These are phyloP conservation scores for Notiomystis cincta DNA, from an alignment of 2,113 vertebrate species.

Conservation along the genomic window DNA sequence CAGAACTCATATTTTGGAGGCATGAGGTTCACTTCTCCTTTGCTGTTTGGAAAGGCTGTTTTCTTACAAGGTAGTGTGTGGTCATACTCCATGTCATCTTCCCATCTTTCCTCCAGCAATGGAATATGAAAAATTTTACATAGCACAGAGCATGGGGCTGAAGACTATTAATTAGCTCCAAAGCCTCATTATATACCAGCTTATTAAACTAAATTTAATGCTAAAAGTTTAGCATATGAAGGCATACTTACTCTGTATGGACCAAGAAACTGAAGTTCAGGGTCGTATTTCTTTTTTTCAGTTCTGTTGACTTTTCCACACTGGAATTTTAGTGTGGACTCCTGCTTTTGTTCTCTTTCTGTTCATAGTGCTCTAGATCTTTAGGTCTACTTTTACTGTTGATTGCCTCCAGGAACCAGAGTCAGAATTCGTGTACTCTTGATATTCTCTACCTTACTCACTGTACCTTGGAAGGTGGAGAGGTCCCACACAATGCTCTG, in stretches of 20 bases:
- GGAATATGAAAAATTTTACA: not conserved
- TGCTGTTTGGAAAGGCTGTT: not conserved
- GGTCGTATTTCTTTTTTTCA: not conserved
- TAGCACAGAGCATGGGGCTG: not conserved
- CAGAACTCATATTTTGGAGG: accelerated
- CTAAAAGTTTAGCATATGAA: not conserved
- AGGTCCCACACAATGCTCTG: not conserved
- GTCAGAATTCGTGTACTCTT: not conserved
- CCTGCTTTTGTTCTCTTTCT: not conserved
- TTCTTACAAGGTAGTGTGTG: not conserved
- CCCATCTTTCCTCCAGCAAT: not conserved
- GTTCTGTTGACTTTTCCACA: not conserved
- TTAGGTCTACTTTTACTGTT: not conserved
- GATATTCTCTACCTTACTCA: not conserved
- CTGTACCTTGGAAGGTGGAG: not conserved
- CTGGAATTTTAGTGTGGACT: not conserved
- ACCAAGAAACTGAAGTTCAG: not conserved
- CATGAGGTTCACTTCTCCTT: not conserved
- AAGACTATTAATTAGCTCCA: not conserved
- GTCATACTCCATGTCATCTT: not conserved
- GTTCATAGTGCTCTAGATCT: accelerated
- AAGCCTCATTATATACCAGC: not conserved
- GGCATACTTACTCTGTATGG: accelerated
- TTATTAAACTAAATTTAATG: not conserved
- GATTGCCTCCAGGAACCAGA: not conserved